phyloP scores from a whole-genome alignment of 2,113 vertebrate species.

The Lutjanus erythropterus region DNA sequence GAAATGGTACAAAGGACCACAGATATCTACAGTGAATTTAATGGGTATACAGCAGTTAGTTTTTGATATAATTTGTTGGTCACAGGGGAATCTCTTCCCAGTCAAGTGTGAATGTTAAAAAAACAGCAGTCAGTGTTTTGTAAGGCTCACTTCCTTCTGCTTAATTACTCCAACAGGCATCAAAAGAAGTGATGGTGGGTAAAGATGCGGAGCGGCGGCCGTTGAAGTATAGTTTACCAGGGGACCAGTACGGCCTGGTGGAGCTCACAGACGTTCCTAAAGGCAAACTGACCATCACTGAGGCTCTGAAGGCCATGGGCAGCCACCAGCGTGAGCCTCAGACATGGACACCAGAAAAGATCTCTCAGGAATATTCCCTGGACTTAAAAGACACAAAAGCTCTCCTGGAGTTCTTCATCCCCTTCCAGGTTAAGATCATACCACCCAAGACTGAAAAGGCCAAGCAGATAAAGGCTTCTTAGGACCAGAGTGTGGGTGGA shows the following conservation, averaged over 20 bases:
- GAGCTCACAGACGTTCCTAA: constrained; percentile 86
- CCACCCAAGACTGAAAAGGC: constrained; percentile 69
- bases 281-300: constrained; percentile 91
- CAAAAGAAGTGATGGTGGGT: not conserved
- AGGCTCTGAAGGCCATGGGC: constrained; percentile 89
- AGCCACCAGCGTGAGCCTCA: constrained; percentile 89
- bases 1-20: not conserved
- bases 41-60: not conserved
- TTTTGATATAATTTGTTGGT: not conserved
- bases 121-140: no score
- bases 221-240: constrained; percentile 77
- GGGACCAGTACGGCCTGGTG: constrained; percentile 57
- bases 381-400: constrained; percentile 89
- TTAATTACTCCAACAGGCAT: constrained; percentile 33
- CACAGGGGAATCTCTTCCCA: not conserved
- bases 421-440: constrained; percentile 88
- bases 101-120: not conserved
- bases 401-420: constrained; percentile 89
- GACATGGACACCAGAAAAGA: constrained; percentile 90
- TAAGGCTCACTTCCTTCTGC: not conserved
- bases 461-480: constrained; percentile 85
- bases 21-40: not conserved
- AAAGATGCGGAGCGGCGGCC: constrained; percentile 80
- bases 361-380: constrained; percentile 90
- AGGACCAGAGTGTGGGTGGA: constrained; percentile 38